These are phyloP conservation scores for Pygoscelis antarcticus DNA, from an alignment of 2,113 vertebrate genomes.

Conservation along the genomic window DNA sequence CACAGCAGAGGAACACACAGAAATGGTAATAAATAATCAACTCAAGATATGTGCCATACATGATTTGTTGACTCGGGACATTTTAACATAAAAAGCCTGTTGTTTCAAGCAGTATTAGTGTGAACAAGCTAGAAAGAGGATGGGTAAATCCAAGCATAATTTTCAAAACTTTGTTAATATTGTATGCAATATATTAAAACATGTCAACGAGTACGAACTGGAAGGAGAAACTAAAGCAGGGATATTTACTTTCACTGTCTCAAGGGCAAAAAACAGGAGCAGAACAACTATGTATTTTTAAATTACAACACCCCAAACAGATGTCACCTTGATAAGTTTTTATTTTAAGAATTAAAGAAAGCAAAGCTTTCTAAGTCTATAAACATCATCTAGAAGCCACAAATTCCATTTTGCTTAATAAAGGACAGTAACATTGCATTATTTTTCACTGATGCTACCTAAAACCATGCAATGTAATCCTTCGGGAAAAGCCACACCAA, in stretches of 20 bases:
- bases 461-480: neutral
- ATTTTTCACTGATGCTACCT: neutral
- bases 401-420: neutral
- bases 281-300: neutral
- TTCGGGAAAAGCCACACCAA: neutral
- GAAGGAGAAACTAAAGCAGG: neutral
- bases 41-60: neutral
- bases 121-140: neutral
- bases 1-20: neutral
- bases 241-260: neutral
- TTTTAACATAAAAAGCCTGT: neutral
- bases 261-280: neutral
- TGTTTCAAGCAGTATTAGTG: neutral
- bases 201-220: neutral
- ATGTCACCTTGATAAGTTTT: neutral
- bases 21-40: neutral
- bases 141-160: neutral
- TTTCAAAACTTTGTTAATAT: neutral
- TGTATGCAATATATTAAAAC: neutral
- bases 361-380: neutral
- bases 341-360: neutral
- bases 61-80: neutral
- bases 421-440: neutral
- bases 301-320: neutral
- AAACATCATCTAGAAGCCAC: neutral